Evolutionary conservation across 2,888 invertebrate species (phyloP).

Genomic region (Sminthurinus aureus): DNA sequence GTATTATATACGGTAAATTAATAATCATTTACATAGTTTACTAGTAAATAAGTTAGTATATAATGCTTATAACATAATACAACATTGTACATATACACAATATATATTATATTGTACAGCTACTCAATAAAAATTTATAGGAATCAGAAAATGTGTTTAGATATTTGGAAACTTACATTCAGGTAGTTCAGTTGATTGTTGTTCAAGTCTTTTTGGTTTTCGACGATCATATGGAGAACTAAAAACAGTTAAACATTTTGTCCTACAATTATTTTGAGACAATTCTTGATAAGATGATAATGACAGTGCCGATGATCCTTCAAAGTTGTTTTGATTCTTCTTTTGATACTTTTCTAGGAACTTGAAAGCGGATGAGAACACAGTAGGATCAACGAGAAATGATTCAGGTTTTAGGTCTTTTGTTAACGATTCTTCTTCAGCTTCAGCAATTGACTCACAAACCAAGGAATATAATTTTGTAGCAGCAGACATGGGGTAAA

Average conservation of each 20-base stretch:
- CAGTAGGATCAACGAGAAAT: neutral
- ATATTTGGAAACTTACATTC: too few relatives aligned
- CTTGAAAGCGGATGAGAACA: constrained; percentile 33
- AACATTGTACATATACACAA: too few relatives aligned
- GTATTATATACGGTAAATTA: too few relatives aligned
- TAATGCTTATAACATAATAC: too few relatives aligned
- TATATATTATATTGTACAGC: too few relatives aligned
- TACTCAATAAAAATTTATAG: too few relatives aligned
- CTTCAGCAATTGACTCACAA: constrained; percentile 15
- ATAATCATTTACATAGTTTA: too few relatives aligned
- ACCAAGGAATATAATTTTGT: constrained; percentile 26
- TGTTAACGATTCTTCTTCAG: neutral
- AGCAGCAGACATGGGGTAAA: constrained; percentile 28
- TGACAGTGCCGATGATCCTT: neutral
- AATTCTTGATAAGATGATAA: neutral
- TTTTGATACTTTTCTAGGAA: constrained; percentile 22
- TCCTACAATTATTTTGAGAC: neutral
- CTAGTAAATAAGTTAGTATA: too few relatives aligned
- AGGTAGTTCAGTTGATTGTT: constrained; percentile 42
- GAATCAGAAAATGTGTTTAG: too few relatives aligned
- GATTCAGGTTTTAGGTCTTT: constrained; percentile 12
- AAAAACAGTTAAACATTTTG: constrained; percentile 32
- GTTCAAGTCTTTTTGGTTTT: neutral
- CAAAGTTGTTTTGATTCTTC: neutral
- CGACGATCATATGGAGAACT: constrained; percentile 27